These are phyloP conservation scores for Candoia aspera DNA, from an alignment of 2,113 vertebrate genomes.

Conservation along the genomic window DNA sequence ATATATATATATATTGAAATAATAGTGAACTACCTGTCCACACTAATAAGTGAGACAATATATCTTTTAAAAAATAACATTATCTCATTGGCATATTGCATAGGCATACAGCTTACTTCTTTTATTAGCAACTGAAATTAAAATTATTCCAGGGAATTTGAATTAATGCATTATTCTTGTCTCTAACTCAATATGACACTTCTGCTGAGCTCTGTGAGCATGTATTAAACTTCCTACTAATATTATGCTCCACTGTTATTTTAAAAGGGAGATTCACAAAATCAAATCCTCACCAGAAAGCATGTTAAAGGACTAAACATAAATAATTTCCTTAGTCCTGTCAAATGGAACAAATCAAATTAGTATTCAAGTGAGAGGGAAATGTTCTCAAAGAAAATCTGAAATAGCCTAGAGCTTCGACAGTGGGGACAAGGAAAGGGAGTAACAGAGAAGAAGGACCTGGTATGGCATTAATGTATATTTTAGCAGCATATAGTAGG, in stretches of 20 bases:
- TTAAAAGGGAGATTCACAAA: slow-evolving; percentile 8
- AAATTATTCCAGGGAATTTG: neutral
- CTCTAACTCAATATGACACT: neutral
- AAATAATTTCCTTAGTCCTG: neutral
- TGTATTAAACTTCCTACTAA: slow-evolving; percentile 13
- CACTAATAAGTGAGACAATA: slow-evolving; percentile 42
- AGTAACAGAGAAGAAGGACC: neutral
- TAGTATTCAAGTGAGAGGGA: neutral
- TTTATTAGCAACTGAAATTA: neutral
- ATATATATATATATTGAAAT: slow-evolving; percentile 56
- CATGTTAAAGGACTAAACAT: neutral
- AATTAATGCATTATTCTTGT: slow-evolving; percentile 17
- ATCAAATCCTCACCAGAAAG: slow-evolving; percentile 12
- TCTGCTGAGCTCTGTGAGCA: neutral
- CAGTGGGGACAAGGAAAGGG: neutral
- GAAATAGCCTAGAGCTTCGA: neutral
- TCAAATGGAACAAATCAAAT: neutral
- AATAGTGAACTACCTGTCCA: slow-evolving; percentile 47
- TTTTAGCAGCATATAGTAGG: neutral
- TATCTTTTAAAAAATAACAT: slow-evolving; percentile 36
- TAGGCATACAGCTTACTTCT: neutral
- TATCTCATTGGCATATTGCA: slow-evolving; percentile 1
- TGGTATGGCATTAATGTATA: neutral
- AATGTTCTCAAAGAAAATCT: slow-evolving; percentile 15
- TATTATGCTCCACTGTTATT: slow-evolving; percentile 19